Evolutionary conservation across 1,140 invertebrate species (phyloP).

Genomic region (Rhopalosiphum padi): DNA sequence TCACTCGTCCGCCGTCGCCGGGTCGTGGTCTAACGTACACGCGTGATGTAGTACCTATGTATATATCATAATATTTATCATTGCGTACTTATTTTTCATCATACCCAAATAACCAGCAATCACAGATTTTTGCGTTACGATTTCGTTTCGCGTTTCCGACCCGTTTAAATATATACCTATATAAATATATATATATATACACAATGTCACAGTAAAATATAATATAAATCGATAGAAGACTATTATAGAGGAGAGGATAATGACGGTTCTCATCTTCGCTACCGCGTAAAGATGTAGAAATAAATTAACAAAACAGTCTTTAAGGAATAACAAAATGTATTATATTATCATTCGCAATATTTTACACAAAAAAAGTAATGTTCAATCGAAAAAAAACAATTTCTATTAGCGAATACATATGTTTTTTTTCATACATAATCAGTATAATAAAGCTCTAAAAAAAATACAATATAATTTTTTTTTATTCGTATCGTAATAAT

Average conservation of each 20-base stretch:
- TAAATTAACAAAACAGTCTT: neutral
- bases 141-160: too few species aligned
- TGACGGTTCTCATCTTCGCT: neutral
- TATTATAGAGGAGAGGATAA: neutral
- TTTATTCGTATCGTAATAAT: conserved; percentile 48
- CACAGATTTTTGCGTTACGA: too few species aligned
- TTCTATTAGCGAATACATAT: conserved; percentile 50
- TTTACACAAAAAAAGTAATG: conserved; percentile 50
- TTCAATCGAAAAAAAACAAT: conserved; percentile 54
- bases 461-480: conserved; percentile 56
- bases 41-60: too few species aligned
- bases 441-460: conserved; percentile 57
- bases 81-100: too few species aligned
- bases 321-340: conserved; percentile 57
- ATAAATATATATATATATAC: too few species aligned
- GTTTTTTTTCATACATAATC: conserved; percentile 47
- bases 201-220: too few species aligned
- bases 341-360: conserved; percentile 53
- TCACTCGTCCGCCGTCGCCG: too few species aligned
- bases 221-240: neutral
- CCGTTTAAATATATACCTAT: too few species aligned
- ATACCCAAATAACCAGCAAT: too few species aligned
- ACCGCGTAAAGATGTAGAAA: neutral
- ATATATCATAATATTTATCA: too few species aligned
- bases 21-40: too few species aligned